These are phyloP conservation scores for Mellivora capensis DNA, from an alignment of 2,113 vertebrate species.

Conservation along the genomic window DNA sequence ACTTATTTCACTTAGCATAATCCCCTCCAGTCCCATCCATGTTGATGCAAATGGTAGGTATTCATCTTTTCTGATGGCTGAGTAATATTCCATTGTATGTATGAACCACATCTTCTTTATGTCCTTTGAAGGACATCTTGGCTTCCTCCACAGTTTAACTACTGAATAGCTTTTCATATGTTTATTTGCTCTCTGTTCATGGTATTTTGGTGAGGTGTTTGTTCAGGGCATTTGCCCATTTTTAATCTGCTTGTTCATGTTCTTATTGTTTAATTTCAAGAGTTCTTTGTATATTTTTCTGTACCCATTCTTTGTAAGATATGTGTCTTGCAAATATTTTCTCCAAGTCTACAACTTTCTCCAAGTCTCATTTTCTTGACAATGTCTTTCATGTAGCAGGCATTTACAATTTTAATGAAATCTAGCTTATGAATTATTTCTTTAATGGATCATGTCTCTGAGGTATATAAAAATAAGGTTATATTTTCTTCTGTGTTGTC, in stretches of 20 bases:
- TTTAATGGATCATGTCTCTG: neutral
- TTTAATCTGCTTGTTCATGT: neutral
- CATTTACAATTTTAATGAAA: neutral
- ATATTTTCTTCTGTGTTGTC: neutral
- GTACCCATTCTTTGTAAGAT: neutral
- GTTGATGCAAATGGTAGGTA: no score
- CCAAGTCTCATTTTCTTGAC: neutral
- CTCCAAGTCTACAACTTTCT: neutral
- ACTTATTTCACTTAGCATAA: no score
- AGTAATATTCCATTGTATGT: no score
- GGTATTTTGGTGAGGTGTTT: neutral
- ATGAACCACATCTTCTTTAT: no score
- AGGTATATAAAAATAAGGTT: neutral
- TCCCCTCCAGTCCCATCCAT: no score
- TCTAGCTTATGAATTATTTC: neutral
- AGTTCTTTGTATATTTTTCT: neutral
- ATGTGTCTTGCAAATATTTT: neutral
- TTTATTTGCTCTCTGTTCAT: neutral
- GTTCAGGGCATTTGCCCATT: neutral
- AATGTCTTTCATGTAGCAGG: neutral
- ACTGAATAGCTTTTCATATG: neutral
- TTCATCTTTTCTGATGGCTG: no score
- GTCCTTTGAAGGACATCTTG: no score
- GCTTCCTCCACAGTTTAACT: neutral
- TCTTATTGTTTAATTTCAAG: neutral